A percentile compares a stretch with the other conserved stretches of the same genome.
These are phyloP conservation scores for Chelonoidis abingdonii DNA, from an alignment of 2,113 vertebrate species.

Conservation along the genomic window DNA sequence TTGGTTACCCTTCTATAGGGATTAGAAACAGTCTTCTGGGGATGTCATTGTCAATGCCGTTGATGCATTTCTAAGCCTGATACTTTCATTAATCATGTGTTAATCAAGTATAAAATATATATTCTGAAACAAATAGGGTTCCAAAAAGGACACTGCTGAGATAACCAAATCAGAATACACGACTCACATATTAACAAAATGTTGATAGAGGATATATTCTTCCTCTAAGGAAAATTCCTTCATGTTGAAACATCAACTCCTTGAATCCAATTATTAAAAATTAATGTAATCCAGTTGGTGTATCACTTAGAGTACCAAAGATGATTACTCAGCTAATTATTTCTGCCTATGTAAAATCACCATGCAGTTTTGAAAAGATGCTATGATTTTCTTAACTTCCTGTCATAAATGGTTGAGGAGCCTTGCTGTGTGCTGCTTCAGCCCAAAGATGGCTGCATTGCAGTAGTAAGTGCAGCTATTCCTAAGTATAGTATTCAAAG, in stretches of 20 bases:
- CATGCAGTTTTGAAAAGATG: background rate
- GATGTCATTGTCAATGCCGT: background rate
- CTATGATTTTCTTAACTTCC: background rate
- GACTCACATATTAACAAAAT: background rate
- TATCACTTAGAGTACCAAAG: background rate
- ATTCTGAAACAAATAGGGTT: background rate
- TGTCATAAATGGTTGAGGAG: background rate
- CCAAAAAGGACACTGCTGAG: background rate
- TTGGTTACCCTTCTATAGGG: background rate
- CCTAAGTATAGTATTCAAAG: background rate
- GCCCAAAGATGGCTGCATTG: background rate
- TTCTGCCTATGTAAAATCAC: background rate
- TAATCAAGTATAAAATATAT: background rate
- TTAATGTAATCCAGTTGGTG: background rate
- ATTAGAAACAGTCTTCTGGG: background rate
- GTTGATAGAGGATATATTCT: background rate
- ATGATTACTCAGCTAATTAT: background rate
- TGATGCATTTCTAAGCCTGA: background rate
- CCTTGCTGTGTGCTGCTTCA: background rate
- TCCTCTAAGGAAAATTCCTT: constrained; percentile 20
- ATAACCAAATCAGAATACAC: background rate
- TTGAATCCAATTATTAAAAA: background rate
- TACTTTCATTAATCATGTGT: background rate
- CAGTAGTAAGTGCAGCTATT: background rate
- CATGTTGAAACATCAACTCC: background rate